These are phyloP conservation scores for Pelosia muscerda DNA, from an alignment of 2,888 invertebrate species.

Conservation along the genomic window DNA sequence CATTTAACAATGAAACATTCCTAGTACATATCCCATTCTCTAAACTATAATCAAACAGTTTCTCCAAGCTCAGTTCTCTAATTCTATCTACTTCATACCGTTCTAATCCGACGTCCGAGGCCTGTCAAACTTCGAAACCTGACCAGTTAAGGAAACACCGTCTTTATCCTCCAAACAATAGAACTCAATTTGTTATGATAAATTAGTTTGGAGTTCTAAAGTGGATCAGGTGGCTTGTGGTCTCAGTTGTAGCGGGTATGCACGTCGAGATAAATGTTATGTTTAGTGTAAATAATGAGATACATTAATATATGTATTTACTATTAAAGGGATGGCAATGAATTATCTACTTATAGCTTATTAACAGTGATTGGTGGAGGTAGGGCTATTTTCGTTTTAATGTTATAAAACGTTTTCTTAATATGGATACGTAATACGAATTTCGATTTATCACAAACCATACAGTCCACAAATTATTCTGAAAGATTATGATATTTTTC, in stretches of 20 bases:
- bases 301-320: background rate
- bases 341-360: background rate
- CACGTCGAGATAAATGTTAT: conserved; percentile 7
- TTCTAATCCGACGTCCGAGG: conserved; percentile 45
- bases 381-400: background rate
- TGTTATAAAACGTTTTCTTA: background rate
- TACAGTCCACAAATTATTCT: too few relatives aligned
- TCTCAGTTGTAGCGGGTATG: conserved; percentile 28
- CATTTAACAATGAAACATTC: background rate
- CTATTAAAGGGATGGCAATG: background rate
- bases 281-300: conserved; percentile 6
- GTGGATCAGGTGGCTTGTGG: conserved; percentile 39
- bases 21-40: conserved; percentile 5
- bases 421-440: background rate
- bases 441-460: background rate
- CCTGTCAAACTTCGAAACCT: conserved; percentile 52
- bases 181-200: conserved; percentile 31
- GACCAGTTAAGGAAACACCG: conserved; percentile 27
- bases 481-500: too few relatives aligned
- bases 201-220: conserved; percentile 41
- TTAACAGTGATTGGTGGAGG: background rate
- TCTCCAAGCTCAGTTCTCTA: conserved; percentile 31
- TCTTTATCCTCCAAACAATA: conserved; percentile 13
- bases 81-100: conserved; percentile 37
- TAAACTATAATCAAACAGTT: conserved; percentile 28